Percentiles rank a stretch among this genome's conserved stretches.
Evolutionary conservation across 2,797 vertebrate species (phyloP).

Genomic region (Cirrhinus mrigala): DNA sequence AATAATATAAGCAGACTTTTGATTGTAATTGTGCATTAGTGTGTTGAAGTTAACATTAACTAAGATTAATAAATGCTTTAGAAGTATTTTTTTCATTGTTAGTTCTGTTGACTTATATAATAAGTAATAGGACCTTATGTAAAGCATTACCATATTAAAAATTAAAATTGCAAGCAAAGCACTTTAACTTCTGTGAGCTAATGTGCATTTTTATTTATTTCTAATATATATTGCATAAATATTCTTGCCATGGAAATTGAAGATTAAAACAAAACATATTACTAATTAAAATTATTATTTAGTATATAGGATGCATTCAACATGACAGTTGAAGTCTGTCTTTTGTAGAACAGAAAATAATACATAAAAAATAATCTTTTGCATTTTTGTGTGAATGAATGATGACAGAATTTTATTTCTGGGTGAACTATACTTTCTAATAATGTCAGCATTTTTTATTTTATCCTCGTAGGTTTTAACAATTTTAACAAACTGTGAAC

Average conservation of each 20-base stretch:
- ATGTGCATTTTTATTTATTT: not conserved
- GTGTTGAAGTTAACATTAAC: no score
- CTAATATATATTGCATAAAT: not conserved
- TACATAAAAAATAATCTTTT: not conserved
- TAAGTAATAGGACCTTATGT: no score
- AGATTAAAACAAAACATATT: not conserved
- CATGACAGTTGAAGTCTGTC: not conserved
- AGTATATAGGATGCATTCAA: not conserved
- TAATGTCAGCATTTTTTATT: not conserved
- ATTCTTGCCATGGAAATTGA: not conserved
- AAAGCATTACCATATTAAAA: no score
- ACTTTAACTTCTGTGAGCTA: not conserved
- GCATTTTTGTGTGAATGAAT: not conserved
- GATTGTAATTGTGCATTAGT: no score
- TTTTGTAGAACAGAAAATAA: not conserved
- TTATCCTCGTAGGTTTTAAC: not conserved
- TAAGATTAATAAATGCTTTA: no score
- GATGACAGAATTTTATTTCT: not conserved
- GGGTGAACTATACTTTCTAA: not conserved
- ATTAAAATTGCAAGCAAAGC: not conserved
- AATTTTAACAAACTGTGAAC: not conserved
- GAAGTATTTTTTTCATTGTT: no score
- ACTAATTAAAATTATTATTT: not conserved
- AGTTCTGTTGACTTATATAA: no score
- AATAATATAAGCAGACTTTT: no score